Conservation (phyloP, 2,888 invertebrate species). For the Melinopterus prodromus region DNA sequence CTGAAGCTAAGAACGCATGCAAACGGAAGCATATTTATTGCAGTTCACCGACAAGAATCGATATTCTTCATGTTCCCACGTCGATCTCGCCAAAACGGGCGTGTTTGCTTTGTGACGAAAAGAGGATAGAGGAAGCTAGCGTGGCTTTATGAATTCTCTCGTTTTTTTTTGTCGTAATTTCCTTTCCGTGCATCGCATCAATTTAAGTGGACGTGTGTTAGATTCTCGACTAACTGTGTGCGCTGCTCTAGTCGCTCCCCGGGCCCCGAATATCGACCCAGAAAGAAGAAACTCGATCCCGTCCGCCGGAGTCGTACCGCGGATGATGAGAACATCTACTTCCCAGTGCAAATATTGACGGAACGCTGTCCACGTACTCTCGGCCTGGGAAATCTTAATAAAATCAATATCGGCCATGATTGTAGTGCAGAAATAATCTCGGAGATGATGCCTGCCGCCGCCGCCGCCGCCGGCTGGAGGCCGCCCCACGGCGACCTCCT, state of each 20-base stretch:
- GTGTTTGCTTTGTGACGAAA: not conserved
- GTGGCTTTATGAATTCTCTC: not conserved
- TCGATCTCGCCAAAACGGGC: not conserved
- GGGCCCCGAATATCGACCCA: conserved; percentile 36
- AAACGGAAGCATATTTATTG: not conserved
- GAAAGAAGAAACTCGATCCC: conserved; percentile 52
- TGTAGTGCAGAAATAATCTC: conserved; percentile 48
- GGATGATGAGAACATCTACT: conserved; percentile 68
- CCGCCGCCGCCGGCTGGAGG: not conserved
- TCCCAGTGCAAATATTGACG: conserved; percentile 73
- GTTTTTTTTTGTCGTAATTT: not conserved
- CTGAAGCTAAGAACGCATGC: no score
- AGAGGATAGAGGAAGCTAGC: no score
- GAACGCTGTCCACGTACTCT: conserved; percentile 60
- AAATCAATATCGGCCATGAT: conserved; percentile 55
- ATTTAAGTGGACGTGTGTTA: not conserved
- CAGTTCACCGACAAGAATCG: not conserved
- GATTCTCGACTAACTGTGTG: not conserved
- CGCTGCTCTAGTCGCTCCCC: not conserved
- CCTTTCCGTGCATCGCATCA: not conserved
- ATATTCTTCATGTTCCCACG: not conserved
- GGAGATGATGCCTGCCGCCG: conserved; percentile 35
- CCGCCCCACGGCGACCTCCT: not conserved
- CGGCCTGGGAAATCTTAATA: conserved; percentile 56
- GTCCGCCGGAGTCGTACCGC: conserved; percentile 50